Evolutionary conservation across 2,113 vertebrate genomes (phyloP), one percentile per base, ranked within the genome.

Genomic region (Ancistrus triradiatus): DNA sequence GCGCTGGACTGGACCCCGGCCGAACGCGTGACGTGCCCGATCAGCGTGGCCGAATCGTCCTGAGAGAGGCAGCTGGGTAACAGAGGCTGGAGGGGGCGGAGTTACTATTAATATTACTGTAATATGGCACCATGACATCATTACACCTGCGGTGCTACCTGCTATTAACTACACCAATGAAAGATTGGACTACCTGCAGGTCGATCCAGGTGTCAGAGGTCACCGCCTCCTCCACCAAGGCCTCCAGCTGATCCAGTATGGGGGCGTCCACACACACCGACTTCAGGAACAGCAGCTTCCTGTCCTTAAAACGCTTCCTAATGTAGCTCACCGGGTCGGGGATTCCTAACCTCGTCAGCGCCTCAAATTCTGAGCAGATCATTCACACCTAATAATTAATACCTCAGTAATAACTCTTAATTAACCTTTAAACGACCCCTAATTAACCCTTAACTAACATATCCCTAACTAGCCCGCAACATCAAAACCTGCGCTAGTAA

Each of bases 181-280:
- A 40, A 40, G 3, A 2, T 31, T 31, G 38, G n/a, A 42, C 6
- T 13, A 97, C 94, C 84, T 88, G 87, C 71, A 95, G 81, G 64
- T 98, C 96, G 27, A 90, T 84, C 96, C 95, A 98, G 0, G 77
- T 89, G 69, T 85, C 87, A 1, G 96, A 95, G 74, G 69, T 92
- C 67, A 98, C 86, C 1, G 93, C 93, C 77, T 99, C 96, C 55
- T 99, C 96, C 62, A 94, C 90, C 13, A 93, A 94, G 1, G 93
- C 96, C 86, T 98, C 95, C 60, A 98, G 88, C 55, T 94, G 95
- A 85, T 97, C 94, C 24, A 98, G 86, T 65, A 99, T 86, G 69
- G 77, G 77, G 53, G 89, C 90, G 25, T 91, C 91, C 77, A 98
- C 89, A 70, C 93, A 98, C 58, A 89, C 89, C 0, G 90, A 86